These are phyloP conservation scores for Prionace glauca DNA, from an alignment of 2,797 vertebrate genomes.

Conservation along the genomic window DNA sequence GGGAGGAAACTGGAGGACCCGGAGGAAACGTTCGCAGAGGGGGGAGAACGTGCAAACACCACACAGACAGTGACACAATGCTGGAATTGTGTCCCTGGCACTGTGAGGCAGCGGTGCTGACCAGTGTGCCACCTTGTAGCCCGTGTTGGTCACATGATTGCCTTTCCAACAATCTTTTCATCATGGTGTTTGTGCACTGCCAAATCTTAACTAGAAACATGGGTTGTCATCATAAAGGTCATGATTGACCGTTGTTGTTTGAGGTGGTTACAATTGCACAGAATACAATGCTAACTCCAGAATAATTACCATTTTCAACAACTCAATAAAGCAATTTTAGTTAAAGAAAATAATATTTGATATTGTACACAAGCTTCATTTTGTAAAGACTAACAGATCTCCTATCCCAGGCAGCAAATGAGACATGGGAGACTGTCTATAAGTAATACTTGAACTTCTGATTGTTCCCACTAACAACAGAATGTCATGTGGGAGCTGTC, in stretches of 20 bases:
- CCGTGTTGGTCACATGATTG: neutral
- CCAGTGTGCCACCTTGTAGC: too few species aligned
- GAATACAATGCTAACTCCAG: neutral
- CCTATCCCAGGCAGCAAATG: neutral
- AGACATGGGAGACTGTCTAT: neutral
- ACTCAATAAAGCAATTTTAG: neutral
- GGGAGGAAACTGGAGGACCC: too few species aligned
- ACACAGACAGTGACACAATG: too few species aligned
- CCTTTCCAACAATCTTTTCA: neutral
- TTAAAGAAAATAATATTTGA: neutral
- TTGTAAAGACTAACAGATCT: neutral
- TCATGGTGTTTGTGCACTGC: neutral
- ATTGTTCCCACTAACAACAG: neutral
- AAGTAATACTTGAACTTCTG: neutral
- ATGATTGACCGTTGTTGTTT: neutral
- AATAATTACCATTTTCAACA: neutral
- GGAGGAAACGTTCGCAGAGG: too few species aligned
- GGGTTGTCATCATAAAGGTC: neutral
- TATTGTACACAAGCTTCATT: neutral
- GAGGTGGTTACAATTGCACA: neutral
- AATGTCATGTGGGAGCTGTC: neutral
- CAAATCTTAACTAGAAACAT: neutral
- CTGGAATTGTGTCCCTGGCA: too few species aligned
- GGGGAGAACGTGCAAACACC: too few species aligned
- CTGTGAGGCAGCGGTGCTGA: too few species aligned